These are phyloP conservation scores for Pogonocichla stellata DNA, from an alignment of 2,113 vertebrate species.

Conservation along the genomic window DNA sequence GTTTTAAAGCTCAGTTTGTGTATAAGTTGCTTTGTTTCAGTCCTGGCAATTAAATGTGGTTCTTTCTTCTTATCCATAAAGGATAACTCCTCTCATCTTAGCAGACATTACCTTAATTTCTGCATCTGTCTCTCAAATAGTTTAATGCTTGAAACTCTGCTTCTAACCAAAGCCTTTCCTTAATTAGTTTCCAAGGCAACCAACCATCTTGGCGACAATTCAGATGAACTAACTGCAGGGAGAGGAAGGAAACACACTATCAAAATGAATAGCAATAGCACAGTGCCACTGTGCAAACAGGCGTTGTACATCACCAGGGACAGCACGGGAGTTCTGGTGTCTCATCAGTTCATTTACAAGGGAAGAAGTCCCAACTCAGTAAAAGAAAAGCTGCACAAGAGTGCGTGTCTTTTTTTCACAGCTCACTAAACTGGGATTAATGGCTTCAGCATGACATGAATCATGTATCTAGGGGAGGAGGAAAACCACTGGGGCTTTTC, in stretches of 20 bases:
- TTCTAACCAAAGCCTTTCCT: slow-evolving; percentile 56
- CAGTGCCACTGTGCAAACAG: slow-evolving; percentile 55
- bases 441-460: neutral
- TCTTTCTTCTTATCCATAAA: slow-evolving; percentile 54
- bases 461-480: neutral
- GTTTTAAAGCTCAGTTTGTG: slow-evolving; percentile 50
- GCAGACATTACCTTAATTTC: slow-evolving; percentile 75
- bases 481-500: neutral
- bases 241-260: slow-evolving; percentile 57
- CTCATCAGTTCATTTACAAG: slow-evolving; percentile 40
- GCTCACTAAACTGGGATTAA: neutral
- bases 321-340: neutral
- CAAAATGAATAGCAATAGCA: slow-evolving; percentile 57
- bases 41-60: slow-evolving; percentile 8
- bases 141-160: slow-evolving; percentile 65
- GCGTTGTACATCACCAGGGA: slow-evolving; percentile 46
- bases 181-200: slow-evolving; percentile 75
- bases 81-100: slow-evolving; percentile 58
- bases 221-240: slow-evolving; percentile 46
- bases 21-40: slow-evolving; percentile 38
- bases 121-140: slow-evolving; percentile 66
- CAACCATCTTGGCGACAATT: slow-evolving; percentile 52
- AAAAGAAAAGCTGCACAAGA: neutral
- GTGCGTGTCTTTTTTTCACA: neutral
- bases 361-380: neutral